These are phyloP conservation scores for Tokudaia tokunoshimensis DNA, from an alignment of 2,797 vertebrate genomes.

Conservation along the genomic window DNA sequence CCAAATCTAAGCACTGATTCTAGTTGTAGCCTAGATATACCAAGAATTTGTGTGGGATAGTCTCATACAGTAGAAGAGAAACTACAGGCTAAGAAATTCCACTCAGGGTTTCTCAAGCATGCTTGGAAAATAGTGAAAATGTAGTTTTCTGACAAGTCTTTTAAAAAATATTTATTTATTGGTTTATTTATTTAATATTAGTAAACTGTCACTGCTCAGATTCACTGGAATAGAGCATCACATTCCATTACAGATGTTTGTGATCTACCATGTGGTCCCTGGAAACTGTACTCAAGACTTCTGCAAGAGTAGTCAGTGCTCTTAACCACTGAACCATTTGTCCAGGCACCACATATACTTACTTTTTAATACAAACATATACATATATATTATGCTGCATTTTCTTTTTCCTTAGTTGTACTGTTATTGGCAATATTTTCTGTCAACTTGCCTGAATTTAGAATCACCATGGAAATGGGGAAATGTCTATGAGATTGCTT, in stretches of 20 bases:
- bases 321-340: no score
- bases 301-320: no score
- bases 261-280: no score
- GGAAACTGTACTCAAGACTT: no score
- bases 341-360: not conserved
- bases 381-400: not conserved
- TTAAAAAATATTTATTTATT: not conserved
- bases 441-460: not conserved
- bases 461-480: not conserved
- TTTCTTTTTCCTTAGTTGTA: not conserved
- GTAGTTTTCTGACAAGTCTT: not conserved
- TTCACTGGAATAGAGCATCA: no score
- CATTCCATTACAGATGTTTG: no score
- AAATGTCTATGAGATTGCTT: not conserved
- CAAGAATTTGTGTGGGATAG: not conserved
- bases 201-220: no score
- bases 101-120: not conserved
- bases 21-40: no score
- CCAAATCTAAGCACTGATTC: no score
- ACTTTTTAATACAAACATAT: not conserved
- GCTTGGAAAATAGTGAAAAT: not conserved
- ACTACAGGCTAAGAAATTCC: not conserved
- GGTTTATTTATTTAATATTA: no score
- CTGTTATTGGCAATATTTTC: not conserved
- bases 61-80: not conserved